Base-by-base conservation (phyloP, 2,797 vertebrate genomes). In the Nothura maculosa region DNA sequence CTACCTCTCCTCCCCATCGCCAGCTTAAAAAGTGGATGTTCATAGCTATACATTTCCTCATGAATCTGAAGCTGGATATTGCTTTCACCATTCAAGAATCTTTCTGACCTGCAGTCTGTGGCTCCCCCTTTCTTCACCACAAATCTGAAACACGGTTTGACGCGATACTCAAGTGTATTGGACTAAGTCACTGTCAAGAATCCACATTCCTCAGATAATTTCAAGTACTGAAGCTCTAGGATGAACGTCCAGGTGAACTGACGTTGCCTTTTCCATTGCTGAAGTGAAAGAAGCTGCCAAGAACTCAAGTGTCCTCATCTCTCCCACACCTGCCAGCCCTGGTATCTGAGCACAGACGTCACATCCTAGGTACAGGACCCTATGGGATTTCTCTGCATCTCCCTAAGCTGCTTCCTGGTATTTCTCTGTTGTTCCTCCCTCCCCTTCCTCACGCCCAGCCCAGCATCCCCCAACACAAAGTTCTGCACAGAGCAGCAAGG, bases 401-500 rank as follows among this genome's bases (percentile, higher is more conserved):
- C 69, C 61, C 88, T 94, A 61, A 84, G 43, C 61, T 60, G 42
- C 60, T 72, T 60, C 87, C 21, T 40, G 32, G 18, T 6, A n/a
- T 30, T 52, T 52, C 18, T 55, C 78, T 72, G 78, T 89, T 22
- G 74, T 95, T 95, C 82, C 80, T 89, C 94, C 93, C 97, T 95
- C 91, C 96, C 95, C 83, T 91, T 70, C 77, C 81, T 96, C 66
- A 70, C 10, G 77, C 94, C 96, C 97, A 97, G 93, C 91, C 91
- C 89, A 32, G 62, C 83, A 92, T 47, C 97, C 96, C 97, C 96
- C 94, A 87, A 95, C 96, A 97, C 95, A 96, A 81, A 72, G 93
- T 15, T 95, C 97, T 97, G 97, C 96, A 68, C 97, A 97, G 96
- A 97, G 96, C 97, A 97, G 97, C 97, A 96, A 96, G 97, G 97